These are phyloP conservation scores for Patella vulgata DNA, from an alignment of 1,140 invertebrate species.

Conservation along the genomic window DNA sequence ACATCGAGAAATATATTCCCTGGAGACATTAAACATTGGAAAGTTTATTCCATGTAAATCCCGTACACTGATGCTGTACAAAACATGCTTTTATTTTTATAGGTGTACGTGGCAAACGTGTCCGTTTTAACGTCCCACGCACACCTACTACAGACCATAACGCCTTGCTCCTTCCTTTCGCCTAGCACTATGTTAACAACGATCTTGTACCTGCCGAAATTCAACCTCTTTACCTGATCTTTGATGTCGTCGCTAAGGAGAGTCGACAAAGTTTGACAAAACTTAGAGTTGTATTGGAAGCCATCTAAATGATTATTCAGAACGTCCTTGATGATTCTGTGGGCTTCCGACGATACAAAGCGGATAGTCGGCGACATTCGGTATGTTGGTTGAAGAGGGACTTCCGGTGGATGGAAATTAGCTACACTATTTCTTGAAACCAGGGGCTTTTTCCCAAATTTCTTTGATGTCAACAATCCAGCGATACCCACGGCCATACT, in stretches of 20 bases:
- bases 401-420: no score
- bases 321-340: conserved; percentile 20
- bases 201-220: conserved; percentile 59
- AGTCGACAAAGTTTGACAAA: conserved; percentile 32
- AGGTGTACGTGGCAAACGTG: conserved; percentile 52
- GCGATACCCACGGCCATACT: no score
- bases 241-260: conserved; percentile 56
- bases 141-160: conserved; percentile 51
- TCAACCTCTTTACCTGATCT: conserved; percentile 45
- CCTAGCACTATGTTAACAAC: conserved; percentile 50
- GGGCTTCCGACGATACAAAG: conserved; percentile 12
- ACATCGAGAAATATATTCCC: no score
- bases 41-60: conserved; percentile 55
- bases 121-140: conserved; percentile 55
- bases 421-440: no score
- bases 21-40: no score
- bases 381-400: conserved; percentile 40
- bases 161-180: conserved; percentile 48
- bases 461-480: no score
- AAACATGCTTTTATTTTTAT: conserved; percentile 48
- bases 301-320: conserved; percentile 28
- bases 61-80: conserved; percentile 62
- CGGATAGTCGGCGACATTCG: conserved; percentile 44
- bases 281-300: conserved; percentile 29
- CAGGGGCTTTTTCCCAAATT: no score